Base-by-base conservation (phyloP, 2,113 vertebrate species). In the Nothoprocta perdicaria region DNA sequence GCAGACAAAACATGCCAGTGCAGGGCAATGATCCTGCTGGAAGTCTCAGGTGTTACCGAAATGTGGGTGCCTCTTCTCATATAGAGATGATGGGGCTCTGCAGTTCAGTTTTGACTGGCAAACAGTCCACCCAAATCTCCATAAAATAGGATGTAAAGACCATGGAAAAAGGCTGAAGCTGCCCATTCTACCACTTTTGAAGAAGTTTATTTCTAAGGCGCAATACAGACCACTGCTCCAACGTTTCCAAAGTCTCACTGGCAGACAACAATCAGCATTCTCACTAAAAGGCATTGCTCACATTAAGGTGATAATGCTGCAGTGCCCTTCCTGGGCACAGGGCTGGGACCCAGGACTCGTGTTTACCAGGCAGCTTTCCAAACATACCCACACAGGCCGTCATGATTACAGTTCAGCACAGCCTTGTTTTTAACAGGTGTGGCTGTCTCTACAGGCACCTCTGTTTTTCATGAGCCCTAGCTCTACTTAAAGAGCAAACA, bases 181-280 rank as follows among this genome's bases (percentile, higher is more conserved):
- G 88, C 58, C 66, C 60, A n/a, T 4, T 18, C 41, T 75, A 24
- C 52, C 27, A 21, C 27, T 21, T 33, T 26, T 17, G 38, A 62
- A 62, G 45, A 62, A 62, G 52, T 8, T 11, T 9, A 24, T 53
- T 6, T 62, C 41, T 71, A 71, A 27, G 33, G n/a, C 12, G 24
- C 18, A 52, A 38, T 27, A 26, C 35, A 60, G 46, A 72, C 53
- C 52, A 6, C 26, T 14, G 35, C 66, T 50, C 72, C 53, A 13
- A 10, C 61, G 14, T 46, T 15, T 16, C 76, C 5, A 1, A 0
- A 0, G 0, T 33, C 22, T 83, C 60, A 61, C 1, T 1, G 26
- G 80, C 67, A 82, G 89, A 43, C 35, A 55, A 57, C 45, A 69
- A 79, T 60, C 73, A 83, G 35, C 19, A 55, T 40, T 1, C 27